Evolutionary conservation across 2,797 vertebrate species (phyloP), one percentile per base, ranked within the genome.

Genomic region (Platalea minor): DNA sequence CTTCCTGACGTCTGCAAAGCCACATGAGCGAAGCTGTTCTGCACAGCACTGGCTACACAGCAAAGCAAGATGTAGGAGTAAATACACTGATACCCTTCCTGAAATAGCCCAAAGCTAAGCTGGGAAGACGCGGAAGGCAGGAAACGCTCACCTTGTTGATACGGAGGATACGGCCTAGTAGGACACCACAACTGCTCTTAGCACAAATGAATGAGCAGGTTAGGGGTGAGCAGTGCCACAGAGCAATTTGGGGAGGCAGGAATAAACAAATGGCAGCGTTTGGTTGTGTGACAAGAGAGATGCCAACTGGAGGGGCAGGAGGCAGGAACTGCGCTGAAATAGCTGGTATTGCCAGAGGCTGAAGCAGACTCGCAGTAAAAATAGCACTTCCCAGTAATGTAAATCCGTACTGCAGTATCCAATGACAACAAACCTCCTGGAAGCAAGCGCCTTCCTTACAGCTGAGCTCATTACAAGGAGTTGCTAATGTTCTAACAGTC

Each of bases 301-400:
- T 85, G 65, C 77, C 87, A 92, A 88, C 16, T 18, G 43, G 48
- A 92, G 70, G 73, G 54, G 59, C 75, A 80, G 76, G 87, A 89
- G 74, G 72, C 75, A 90, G 75, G 51, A 93, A 70, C 59, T 43
- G 65, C 0, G 2, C 86, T 91, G 63, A 84, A 93, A 93, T 85
- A 96, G 72, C 90, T 93, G 85, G 64, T 93, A 95, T 65, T 88
- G 94, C 94, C 93, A 96, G 97, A 93, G 92, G 91, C 87, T 86
- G 90, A 88, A 86, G 91, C 89, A 83, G 92, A 84, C 46, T 73
- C 61, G 78, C 0, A 4, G 72, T 85, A 96, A 97, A 96, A 96
- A 96, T 94, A 97, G 96, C 90, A 68, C 67, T 91, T 94, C 73
- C 85, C 78, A 89, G 78, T 75, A 70, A 91, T 59, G 60, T 93